Conservation (phyloP, 2,888 invertebrate genomes). For the Calameuta pallipes region DNA sequence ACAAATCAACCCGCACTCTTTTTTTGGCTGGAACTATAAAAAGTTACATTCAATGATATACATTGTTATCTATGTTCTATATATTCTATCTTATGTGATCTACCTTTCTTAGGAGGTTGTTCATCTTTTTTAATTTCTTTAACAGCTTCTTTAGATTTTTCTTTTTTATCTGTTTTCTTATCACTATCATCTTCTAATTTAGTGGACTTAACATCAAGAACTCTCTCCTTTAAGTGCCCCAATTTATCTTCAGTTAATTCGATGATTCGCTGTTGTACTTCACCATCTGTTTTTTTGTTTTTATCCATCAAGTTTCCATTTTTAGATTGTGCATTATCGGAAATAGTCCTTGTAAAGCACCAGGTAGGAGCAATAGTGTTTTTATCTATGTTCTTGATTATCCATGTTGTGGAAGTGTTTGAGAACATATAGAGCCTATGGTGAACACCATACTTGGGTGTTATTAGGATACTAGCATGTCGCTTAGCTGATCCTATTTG, state of each 20-base stretch:
- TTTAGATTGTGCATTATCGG: slow-evolving; percentile 32
- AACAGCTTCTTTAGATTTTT: slow-evolving; percentile 19
- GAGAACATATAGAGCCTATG: slow-evolving; percentile 39
- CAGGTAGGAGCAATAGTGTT: slow-evolving; percentile 31
- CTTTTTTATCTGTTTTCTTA: slow-evolving; percentile 23
- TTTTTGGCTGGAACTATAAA: slow-evolving; percentile 67
- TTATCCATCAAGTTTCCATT: slow-evolving; percentile 22
- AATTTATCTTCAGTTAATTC: slow-evolving; percentile 52
- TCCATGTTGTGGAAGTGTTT: slow-evolving; percentile 38
- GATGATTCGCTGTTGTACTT: slow-evolving; percentile 43
- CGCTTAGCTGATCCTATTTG: slow-evolving; percentile 48
- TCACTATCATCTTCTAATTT: slow-evolving; percentile 12
- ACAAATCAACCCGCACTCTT: slow-evolving; percentile 74
- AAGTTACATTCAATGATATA: background rate
- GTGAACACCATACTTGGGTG: slow-evolving; percentile 37
- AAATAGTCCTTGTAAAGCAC: slow-evolving; percentile 32
- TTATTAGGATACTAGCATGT: slow-evolving; percentile 51
- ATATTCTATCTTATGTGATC: background rate
- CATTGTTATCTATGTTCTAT: background rate
- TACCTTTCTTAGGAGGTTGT: slow-evolving; percentile 30
- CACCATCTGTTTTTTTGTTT: slow-evolving; percentile 23
- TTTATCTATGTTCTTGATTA: slow-evolving; percentile 32
- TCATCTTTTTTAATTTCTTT: slow-evolving; percentile 22
- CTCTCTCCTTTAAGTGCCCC: slow-evolving; percentile 57
- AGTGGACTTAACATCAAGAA: slow-evolving; percentile 40